Percentiles rank a stretch among this genome's conserved stretches.
Conservation (phyloP, 2,797 vertebrate species). For the Hoplostethus mediterraneus region DNA sequence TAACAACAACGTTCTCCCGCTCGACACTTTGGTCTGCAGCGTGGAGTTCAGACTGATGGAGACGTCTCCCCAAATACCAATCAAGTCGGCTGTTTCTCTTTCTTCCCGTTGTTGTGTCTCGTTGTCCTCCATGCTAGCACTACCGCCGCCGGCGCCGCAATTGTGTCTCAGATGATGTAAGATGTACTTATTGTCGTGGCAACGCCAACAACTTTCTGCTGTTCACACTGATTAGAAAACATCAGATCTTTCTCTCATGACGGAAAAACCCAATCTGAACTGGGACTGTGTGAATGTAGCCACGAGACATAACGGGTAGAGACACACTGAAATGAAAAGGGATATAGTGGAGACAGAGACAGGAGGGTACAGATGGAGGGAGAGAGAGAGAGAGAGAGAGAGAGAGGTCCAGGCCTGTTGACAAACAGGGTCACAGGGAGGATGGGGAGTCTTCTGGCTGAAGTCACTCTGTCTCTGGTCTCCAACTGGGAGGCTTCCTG, state of each 20-base stretch:
- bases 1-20: slow-evolving; percentile 26
- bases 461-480: slow-evolving; percentile 25
- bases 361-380: no score
- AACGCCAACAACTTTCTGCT: no score
- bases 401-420: background rate
- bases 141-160: background rate
- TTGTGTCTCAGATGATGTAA: background rate
- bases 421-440: background rate
- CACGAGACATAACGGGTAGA: no score
- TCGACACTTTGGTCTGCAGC: slow-evolving; percentile 15
- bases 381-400: no score
- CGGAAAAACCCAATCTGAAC: no score
- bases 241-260: no score
- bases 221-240: no score
- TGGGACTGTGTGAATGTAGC: no score
- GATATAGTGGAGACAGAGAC: no score
- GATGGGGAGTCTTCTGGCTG: background rate
- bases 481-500: slow-evolving; percentile 27
- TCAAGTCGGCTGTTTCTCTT: background rate
- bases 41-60: slow-evolving; percentile 8
- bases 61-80: slow-evolving; percentile 12
- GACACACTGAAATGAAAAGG: no score
- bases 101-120: background rate
- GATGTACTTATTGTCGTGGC: background rate
- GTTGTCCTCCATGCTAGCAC: background rate